Percentiles rank a stretch among this genome's conserved stretches.
These are phyloP conservation scores for Drosophila peninsularis DNA, from an alignment of 2,888 invertebrate genomes.

Conservation along the genomic window DNA sequence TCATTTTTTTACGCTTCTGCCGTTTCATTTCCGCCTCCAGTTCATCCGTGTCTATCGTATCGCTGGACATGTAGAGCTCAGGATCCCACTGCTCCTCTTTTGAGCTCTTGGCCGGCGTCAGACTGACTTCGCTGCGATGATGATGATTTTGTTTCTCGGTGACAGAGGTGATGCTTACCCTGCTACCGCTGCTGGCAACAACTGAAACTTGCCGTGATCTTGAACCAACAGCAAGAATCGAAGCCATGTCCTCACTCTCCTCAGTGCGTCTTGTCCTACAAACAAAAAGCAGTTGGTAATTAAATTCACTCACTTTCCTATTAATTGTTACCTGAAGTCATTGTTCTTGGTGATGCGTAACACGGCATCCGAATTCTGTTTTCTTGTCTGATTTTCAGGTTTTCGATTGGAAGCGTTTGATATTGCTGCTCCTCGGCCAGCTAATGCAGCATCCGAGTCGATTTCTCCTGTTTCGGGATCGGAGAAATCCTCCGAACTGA, in stretches of 20 bases:
- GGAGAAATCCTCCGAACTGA: slow-evolving; percentile 95
- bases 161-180: slow-evolving; percentile 42
- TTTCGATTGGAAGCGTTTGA: slow-evolving; percentile 41
- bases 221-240: slow-evolving; percentile 29
- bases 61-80: slow-evolving; percentile 75
- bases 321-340: slow-evolving; percentile 71
- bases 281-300: background rate
- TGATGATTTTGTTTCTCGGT: slow-evolving; percentile 53
- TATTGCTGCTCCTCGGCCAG: slow-evolving; percentile 22
- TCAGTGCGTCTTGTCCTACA: slow-evolving; percentile 74
- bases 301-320: background rate
- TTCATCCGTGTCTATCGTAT: slow-evolving; percentile 83
- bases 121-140: slow-evolving; percentile 35
- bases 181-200: slow-evolving; percentile 49
- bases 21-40: slow-evolving; percentile 86
- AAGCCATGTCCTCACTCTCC: slow-evolving; percentile 59
- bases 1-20: slow-evolving; percentile 85
- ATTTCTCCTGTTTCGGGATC: slow-evolving; percentile 96
- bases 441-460: slow-evolving; percentile 84
- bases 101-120: slow-evolving; percentile 48
- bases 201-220: slow-evolving; percentile 55
- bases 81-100: slow-evolving; percentile 79
- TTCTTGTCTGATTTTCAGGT: slow-evolving; percentile 48
- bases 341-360: slow-evolving; percentile 58
- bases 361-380: slow-evolving; percentile 45